These are phyloP conservation scores for Drosophila bunnanda DNA, from an alignment of 2,888 invertebrate genomes.

Conservation along the genomic window DNA sequence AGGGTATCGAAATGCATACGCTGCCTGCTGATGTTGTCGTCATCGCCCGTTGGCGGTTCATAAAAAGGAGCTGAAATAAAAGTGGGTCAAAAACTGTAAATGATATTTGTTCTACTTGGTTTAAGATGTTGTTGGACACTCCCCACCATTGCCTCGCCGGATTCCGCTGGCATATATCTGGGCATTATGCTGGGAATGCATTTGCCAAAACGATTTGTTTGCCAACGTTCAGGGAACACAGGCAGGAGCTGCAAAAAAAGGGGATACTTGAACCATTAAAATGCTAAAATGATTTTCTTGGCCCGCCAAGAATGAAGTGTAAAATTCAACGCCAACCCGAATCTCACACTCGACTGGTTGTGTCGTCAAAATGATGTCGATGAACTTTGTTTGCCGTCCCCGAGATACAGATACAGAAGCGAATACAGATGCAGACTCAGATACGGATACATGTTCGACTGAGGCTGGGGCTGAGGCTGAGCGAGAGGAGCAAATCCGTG, in stretches of 20 bases:
- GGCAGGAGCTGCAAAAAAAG: slow-evolving; percentile 9
- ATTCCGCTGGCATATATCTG: slow-evolving; percentile 13
- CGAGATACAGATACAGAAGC: slow-evolving; percentile 19
- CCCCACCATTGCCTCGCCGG: slow-evolving; percentile 3
- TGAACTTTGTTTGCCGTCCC: slow-evolving; percentile 55
- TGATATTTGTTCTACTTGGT: slow-evolving; percentile 79
- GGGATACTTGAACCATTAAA: slow-evolving; percentile 55
- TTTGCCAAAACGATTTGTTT: slow-evolving; percentile 38
- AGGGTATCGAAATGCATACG: slow-evolving; percentile 58
- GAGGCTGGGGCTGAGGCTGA: slow-evolving; percentile 1
- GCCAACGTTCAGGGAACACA: slow-evolving; percentile 23
- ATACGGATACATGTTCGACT: background rate
- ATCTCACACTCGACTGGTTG: slow-evolving; percentile 42
- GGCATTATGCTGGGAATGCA: slow-evolving; percentile 31
- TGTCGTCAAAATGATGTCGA: slow-evolving; percentile 60
- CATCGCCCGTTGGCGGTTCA: slow-evolving; percentile 52
- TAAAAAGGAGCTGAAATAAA: slow-evolving; percentile 71
- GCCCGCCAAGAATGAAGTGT: slow-evolving; percentile 45
- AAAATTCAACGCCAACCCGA: slow-evolving; percentile 47
- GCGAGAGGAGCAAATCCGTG: slow-evolving; percentile 19
- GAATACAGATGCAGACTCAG: slow-evolving; percentile 14
- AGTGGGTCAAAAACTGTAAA: slow-evolving; percentile 79
- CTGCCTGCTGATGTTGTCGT: slow-evolving; percentile 39
- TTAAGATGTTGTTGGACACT: slow-evolving; percentile 65
- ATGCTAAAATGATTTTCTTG: slow-evolving; percentile 35